phyloP scores from a whole-genome alignment of 1,140 invertebrate species.

The Thaumetopoea pityocampa region DNA sequence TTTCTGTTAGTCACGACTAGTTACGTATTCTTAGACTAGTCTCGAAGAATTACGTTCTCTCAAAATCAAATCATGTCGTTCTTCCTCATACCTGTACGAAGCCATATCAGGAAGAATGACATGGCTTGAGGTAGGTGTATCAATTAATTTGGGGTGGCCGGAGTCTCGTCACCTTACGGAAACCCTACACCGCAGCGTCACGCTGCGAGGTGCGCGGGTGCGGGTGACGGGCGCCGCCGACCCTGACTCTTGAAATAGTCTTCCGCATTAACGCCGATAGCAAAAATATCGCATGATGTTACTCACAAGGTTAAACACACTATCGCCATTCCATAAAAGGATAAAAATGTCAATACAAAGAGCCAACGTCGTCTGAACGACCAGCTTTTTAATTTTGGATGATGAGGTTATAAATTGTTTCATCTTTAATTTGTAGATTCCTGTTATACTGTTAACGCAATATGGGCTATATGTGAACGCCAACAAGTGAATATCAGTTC shows the following conservation, averaged over 20 bases:
- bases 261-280: conserved; percentile 68
- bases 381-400: neutral
- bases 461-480: conserved; percentile 9
- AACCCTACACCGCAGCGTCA: conserved; percentile 54
- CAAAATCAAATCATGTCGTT: no score
- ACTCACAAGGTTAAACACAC: conserved; percentile 47
- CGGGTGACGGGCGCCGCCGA: conserved; percentile 55
- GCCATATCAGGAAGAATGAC: no score
- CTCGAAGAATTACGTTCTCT: no score
- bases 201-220: conserved; percentile 34
- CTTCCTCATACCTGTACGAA: no score
- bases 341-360: conserved; percentile 29
- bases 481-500: conserved; percentile 9
- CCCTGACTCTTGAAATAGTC: conserved; percentile 75
- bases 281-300: conserved; percentile 72
- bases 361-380: neutral
- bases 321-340: conserved; percentile 50
- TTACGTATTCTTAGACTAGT: no score
- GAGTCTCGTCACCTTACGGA: conserved; percentile 33
- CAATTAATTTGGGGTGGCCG: conserved; percentile 18
- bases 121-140: neutral
- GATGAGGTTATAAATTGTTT: neutral
- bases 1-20: no score
- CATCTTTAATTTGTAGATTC: conserved; percentile 1
- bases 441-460: conserved; percentile 6